Percentiles rank a stretch among this genome's conserved stretches.
Conservation (phyloP, 2,113 vertebrate species). For the Lutjanus erythropterus region DNA sequence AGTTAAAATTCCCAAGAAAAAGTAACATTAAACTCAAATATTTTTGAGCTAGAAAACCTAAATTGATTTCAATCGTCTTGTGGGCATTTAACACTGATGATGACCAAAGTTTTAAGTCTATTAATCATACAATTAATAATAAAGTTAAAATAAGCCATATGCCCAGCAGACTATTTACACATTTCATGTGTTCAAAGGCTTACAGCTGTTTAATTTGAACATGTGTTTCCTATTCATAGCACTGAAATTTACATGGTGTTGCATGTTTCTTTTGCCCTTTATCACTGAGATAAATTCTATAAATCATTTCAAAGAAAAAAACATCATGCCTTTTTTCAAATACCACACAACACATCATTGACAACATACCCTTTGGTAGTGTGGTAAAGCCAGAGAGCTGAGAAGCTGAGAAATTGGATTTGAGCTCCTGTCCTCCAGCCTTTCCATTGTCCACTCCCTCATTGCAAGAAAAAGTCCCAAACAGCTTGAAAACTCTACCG, state of each 20-base stretch:
- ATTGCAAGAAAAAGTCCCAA: conserved; percentile 57
- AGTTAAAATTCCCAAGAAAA: too few relatives aligned
- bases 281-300: not conserved
- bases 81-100: not conserved
- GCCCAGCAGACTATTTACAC: not conserved
- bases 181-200: not conserved
- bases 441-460: conserved; percentile 79
- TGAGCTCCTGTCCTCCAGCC: conserved; percentile 75
- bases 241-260: not conserved
- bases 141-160: not conserved
- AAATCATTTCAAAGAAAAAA: not conserved
- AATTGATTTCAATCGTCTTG: not conserved
- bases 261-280: not conserved
- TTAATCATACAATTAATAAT: not conserved
- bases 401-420: conserved; percentile 84
- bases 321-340: not conserved
- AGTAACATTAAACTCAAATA: not conserved
- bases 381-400: conserved; percentile 83
- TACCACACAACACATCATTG: conserved; percentile 9
- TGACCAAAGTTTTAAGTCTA: not conserved
- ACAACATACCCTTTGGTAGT: conserved; percentile 85
- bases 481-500: conserved; percentile 28
- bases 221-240: not conserved
- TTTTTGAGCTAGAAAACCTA: not conserved
- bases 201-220: not conserved